phyloP scores from a whole-genome alignment of 2,888 invertebrate genomes.

The Thysanoteuthis rhombus region DNA sequence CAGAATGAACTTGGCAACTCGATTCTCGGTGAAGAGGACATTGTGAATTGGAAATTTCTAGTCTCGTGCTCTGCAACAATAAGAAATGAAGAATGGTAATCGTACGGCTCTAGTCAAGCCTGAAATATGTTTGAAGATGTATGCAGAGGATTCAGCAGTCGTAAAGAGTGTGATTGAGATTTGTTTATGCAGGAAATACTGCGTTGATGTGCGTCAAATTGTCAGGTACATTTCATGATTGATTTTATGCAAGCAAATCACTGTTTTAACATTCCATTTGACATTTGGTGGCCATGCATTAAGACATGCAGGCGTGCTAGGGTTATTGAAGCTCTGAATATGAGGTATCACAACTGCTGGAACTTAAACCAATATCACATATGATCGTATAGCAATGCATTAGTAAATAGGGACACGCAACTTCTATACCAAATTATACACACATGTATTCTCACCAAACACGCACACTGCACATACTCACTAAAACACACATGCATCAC shows the following conservation, averaged over 20 bases:
- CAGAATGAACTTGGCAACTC: background rate
- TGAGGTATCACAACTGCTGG: too few species aligned
- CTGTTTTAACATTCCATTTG: background rate
- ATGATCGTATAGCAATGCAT: too few species aligned
- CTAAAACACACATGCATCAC: too few species aligned
- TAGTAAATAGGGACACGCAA: too few species aligned
- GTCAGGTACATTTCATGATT: background rate
- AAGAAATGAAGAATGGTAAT: background rate
- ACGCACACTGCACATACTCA: too few species aligned
- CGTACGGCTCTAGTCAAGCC: background rate
- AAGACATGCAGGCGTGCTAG: background rate
- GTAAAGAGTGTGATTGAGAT: background rate
- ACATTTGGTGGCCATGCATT: background rate
- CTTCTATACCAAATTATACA: too few species aligned
- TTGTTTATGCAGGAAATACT: background rate
- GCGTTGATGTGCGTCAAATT: background rate
- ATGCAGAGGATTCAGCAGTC: background rate
- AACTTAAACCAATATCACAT: too few species aligned
- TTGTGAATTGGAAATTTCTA: background rate
- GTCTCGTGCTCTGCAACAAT: background rate
- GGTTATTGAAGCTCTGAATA: background rate
- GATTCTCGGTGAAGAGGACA: background rate
- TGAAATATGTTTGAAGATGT: background rate
- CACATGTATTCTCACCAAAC: too few species aligned
- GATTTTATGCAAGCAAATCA: background rate